phyloP scores from a whole-genome alignment of 1,140 invertebrate species.

The Schlechtendalia chinensis region DNA sequence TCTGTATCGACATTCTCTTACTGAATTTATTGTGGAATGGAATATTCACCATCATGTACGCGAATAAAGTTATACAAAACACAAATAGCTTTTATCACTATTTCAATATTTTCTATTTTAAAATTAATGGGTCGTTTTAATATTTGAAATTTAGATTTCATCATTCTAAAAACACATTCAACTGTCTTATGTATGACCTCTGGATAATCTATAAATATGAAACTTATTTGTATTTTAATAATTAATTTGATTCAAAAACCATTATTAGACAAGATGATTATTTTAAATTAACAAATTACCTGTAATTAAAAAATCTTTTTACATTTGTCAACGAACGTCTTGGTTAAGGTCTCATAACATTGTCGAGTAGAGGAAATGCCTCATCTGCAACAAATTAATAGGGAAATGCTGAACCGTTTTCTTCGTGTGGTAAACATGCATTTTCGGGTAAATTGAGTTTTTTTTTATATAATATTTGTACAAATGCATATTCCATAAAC shows the following conservation, averaged over 20 bases:
- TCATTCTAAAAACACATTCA: too few species aligned
- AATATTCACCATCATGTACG: not conserved
- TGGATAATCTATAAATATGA: not conserved
- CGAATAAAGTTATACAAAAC: not conserved
- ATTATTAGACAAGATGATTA: too few species aligned
- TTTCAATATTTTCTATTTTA: not conserved
- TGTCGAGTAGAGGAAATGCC: constrained; percentile 56
- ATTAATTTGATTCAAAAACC: too few species aligned
- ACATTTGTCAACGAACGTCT: constrained; percentile 25
- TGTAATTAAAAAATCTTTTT: constrained; percentile 56
- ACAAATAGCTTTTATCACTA: not conserved
- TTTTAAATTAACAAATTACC: not conserved
- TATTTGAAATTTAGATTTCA: not conserved
- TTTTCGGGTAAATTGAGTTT: not conserved
- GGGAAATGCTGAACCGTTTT: not conserved
- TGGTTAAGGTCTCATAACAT: constrained; percentile 54
- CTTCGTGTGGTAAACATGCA: not conserved
- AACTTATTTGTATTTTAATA: too few species aligned
- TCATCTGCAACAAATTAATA: constrained; percentile 55
- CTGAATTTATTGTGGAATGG: not conserved
- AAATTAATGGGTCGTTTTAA: not conserved
- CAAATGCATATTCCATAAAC: constrained; percentile 54
- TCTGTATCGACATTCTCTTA: not conserved
- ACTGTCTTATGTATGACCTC: not conserved
- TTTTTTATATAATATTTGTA: constrained; percentile 47